Base-by-base conservation (phyloP, 2,797 vertebrate species). In the Ctenopoma multispine region DNA sequence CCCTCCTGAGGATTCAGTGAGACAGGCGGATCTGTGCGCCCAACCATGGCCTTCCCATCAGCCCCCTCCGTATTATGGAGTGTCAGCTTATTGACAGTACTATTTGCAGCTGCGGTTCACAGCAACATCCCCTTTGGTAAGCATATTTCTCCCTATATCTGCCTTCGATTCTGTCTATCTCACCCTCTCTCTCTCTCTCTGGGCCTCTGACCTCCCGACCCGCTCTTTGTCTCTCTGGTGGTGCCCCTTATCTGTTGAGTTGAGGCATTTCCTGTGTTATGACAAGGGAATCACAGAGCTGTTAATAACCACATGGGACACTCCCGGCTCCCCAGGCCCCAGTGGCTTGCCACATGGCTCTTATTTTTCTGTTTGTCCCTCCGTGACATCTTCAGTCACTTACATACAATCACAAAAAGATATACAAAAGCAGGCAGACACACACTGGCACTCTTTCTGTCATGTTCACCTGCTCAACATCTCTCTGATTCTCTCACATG, bases 31-130 rank as follows among this genome's bases (percentile, higher is more conserved):
- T 83, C 87, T 74, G 83, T 24, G 82, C 63, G 72, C 58, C 83
- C 68, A 38, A 87, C 84, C 88, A 94, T 93, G 93, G 88, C 90
- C 82, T 89, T 87, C 88, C 87, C 87, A 70, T 89, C 89, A 85
- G 81, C 84, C 81, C 86, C 81, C 55, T 57, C 64, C 9, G 46
- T 83, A 21, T 72, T 87, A 62, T 83, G 78, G 87, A 80, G 71
- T 58, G 81, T 92, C 83, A 80, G 87, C 79, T 72, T 90, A 65
- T 84, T 90, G 89, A 86, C 89, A 41, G 69, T 82, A 50, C 81
- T 92, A 21, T 67, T 91, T 31, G 61, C 71, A 31, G 83, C 86
- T 27, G 86, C 72, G 21, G 92, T 88, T 77, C 90, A 89, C 81
- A 89, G 92, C 86, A 94, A 87, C 89, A 47, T 84, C 34, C 80